These are phyloP conservation scores for Palloptera scutellata DNA, from an alignment of 2,888 invertebrate genomes.

Conservation along the genomic window DNA sequence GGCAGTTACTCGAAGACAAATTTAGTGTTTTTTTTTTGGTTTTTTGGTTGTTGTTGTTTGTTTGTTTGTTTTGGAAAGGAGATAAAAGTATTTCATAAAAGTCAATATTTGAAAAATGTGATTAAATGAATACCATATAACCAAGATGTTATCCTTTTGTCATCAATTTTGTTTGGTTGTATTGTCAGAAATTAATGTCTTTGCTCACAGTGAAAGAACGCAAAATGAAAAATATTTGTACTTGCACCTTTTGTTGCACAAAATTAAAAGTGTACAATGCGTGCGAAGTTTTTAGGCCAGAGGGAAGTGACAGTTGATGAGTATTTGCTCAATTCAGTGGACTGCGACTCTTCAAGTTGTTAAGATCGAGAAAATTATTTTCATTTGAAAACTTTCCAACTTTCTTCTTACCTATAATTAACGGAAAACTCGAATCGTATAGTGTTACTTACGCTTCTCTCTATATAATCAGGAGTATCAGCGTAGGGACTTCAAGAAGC, in stretches of 20 bases:
- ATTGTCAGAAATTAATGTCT: neutral
- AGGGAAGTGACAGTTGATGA: no score
- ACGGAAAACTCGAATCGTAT: no score
- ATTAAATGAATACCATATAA: conserved; percentile 47
- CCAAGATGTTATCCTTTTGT: conserved; percentile 56
- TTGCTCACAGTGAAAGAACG: no score
- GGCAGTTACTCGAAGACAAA: no score
- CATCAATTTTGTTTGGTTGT: conserved; percentile 18
- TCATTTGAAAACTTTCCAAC: no score
- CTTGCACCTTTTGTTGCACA: conserved; percentile 42
- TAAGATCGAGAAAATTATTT: no score
- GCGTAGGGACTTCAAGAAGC: no score
- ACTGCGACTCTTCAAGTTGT: no score
- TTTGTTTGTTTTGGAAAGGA: neutral
- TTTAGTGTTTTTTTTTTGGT: neutral
- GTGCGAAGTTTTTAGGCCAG: conserved; percentile 11
- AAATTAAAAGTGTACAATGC: conserved; percentile 25
- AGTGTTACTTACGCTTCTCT: no score
- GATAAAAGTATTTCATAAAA: conserved; percentile 40
- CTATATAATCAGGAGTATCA: no score
- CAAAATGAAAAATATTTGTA: conserved; percentile 40
- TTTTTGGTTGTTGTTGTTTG: neutral
- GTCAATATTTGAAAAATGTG: conserved; percentile 52
- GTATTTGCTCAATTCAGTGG: no score
- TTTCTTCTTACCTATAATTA: no score